Evolutionary conservation across 2,888 invertebrate species (phyloP).

Genomic region (Phania funesta): DNA sequence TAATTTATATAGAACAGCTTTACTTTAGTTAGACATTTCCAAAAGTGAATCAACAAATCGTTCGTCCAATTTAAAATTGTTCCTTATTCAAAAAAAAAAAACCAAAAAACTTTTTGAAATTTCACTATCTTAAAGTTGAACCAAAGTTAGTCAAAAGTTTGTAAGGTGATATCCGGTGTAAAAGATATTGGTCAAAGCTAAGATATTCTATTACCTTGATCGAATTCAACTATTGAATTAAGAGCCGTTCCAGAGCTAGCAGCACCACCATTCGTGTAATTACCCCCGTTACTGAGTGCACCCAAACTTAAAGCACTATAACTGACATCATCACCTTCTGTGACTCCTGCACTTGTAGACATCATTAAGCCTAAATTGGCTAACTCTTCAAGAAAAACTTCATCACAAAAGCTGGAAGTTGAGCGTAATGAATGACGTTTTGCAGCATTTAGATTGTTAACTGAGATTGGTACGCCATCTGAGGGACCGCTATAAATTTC

Average conservation of each 20-base stretch:
- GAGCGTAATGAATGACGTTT: constrained; percentile 76
- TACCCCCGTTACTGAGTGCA: constrained; percentile 5
- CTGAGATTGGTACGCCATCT: constrained; percentile 3
- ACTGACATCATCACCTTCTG: constrained; percentile 50
- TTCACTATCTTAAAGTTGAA: too few species aligned
- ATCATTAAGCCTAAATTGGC: constrained; percentile 14
- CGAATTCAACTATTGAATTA: constrained; percentile 51
- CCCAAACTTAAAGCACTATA: constrained; percentile 53
- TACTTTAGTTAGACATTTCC: too few species aligned
- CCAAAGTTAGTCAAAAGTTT: too few species aligned
- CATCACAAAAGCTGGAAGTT: constrained; percentile 78
- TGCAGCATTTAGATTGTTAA: neutral
- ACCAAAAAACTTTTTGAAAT: too few species aligned
- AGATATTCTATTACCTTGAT: constrained; percentile 43
- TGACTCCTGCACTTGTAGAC: neutral
- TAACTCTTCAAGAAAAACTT: constrained; percentile 73
- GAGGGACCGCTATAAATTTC: constrained; percentile 36
- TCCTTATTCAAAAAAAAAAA: too few species aligned
- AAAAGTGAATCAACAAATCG: too few species aligned
- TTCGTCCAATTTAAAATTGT: too few species aligned
- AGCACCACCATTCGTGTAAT: neutral
- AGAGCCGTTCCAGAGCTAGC: neutral
- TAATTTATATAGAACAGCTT: too few species aligned
- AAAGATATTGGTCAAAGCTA: too few species aligned
- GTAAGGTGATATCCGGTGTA: too few species aligned